phyloP scores from a whole-genome alignment of 2,797 vertebrate species.

The Sylvilagus floridanus region DNA sequence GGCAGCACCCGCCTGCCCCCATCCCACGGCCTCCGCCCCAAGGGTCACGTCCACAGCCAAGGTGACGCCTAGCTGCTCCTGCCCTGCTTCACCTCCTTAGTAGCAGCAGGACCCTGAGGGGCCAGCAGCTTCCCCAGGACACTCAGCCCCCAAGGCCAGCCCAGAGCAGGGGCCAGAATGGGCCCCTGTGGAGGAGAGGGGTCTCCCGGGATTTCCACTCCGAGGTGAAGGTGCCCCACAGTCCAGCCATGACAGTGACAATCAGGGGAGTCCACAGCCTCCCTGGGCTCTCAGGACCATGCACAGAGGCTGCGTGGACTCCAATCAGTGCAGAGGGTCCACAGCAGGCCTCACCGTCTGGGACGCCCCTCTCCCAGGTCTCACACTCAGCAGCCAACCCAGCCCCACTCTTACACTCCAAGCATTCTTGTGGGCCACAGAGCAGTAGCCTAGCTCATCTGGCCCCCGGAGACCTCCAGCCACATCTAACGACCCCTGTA shows the following conservation, averaged over 20 bases:
- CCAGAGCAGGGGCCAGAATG: background rate
- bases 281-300: background rate
- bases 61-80: background rate
- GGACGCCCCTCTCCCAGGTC: background rate
- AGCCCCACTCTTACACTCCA: background rate
- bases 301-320: accelerated
- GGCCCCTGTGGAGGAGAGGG: too few relatives aligned
- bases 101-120: background rate
- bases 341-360: background rate
- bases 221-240: background rate
- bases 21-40: background rate
- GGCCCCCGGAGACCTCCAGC: background rate
- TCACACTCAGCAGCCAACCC: background rate
- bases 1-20: background rate
- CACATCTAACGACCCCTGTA: too few relatives aligned
- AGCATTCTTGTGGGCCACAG: background rate
- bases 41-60: background rate
- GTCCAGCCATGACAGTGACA: too few relatives aligned
- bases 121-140: background rate
- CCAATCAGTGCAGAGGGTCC: accelerated
- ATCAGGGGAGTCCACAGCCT: background rate
- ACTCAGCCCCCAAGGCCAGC: background rate
- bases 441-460: background rate
- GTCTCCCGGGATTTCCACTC: background rate
- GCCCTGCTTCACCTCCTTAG: background rate